Conservation (phyloP, 2,888 invertebrate genomes). For the Eledona agricola region DNA sequence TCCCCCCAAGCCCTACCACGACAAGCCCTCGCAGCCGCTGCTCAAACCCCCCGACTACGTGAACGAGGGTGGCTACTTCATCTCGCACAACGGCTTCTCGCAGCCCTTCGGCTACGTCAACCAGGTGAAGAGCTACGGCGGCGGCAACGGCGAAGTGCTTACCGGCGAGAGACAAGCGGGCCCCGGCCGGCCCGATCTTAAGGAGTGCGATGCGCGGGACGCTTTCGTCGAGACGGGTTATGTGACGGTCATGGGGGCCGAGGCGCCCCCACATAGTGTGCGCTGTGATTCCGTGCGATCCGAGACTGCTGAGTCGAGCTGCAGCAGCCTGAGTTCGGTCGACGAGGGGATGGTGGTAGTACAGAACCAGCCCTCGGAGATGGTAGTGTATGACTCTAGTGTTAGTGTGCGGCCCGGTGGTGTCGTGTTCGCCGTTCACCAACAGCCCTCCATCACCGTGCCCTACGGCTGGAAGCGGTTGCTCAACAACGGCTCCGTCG, state of each 20-base stretch:
- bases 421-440: slow-evolving; percentile 57
- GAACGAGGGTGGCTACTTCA: slow-evolving; percentile 48
- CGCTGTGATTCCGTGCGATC: slow-evolving; percentile 69
- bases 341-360: slow-evolving; percentile 57
- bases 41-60: slow-evolving; percentile 48
- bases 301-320: slow-evolving; percentile 69
- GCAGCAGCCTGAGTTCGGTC: slow-evolving; percentile 65
- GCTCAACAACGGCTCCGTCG: slow-evolving; percentile 74
- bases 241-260: slow-evolving; percentile 59
- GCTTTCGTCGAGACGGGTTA: slow-evolving; percentile 52
- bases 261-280: slow-evolving; percentile 53
- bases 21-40: slow-evolving; percentile 47
- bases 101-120: slow-evolving; percentile 52
- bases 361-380: slow-evolving; percentile 52
- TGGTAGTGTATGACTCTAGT: slow-evolving; percentile 62
- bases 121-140: slow-evolving; percentile 47
- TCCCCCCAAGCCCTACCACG: slow-evolving; percentile 49
- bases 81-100: slow-evolving; percentile 58
- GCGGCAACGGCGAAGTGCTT: slow-evolving; percentile 15
- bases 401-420: slow-evolving; percentile 60
- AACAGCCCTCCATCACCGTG: slow-evolving; percentile 62
- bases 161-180: slow-evolving; percentile 43
- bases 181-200: slow-evolving; percentile 48
- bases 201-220: slow-evolving; percentile 56
- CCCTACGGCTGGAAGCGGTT: slow-evolving; percentile 83